Evolutionary conservation across 2,113 vertebrate genomes (phyloP).

Genomic region (Spizaetus ornatus): DNA sequence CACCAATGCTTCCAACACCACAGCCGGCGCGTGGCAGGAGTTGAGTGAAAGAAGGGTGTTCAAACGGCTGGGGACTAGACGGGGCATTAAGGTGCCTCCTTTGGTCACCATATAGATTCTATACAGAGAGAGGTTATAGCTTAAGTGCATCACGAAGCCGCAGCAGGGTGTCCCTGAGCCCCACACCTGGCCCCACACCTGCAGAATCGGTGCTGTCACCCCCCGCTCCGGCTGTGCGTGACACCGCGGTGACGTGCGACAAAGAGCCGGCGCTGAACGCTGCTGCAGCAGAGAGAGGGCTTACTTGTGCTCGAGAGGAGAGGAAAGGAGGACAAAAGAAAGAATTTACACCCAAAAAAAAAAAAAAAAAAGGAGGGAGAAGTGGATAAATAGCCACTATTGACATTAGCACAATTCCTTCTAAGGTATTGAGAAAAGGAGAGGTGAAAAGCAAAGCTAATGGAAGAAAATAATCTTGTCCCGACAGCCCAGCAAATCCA

Average conservation of each 20-base stretch:
- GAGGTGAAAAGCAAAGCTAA: background rate
- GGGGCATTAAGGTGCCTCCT: background rate
- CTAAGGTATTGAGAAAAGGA: background rate
- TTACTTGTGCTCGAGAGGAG: background rate
- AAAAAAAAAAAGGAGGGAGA: background rate
- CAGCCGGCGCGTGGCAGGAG: background rate
- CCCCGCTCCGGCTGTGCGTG: background rate
- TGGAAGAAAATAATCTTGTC: background rate
- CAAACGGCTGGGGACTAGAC: background rate
- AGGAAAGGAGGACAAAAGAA: background rate
- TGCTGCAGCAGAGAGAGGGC: background rate
- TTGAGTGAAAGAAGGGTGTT: background rate
- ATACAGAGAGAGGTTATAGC: background rate
- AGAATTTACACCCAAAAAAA: background rate
- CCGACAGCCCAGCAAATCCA: fast-evolving
- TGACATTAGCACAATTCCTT: background rate
- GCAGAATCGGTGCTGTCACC: background rate
- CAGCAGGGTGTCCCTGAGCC: background rate
- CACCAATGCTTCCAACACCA: background rate
- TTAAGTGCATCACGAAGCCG: background rate
- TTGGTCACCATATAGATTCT: background rate
- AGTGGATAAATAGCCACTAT: background rate
- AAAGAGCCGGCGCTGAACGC: background rate
- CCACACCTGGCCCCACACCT: background rate
- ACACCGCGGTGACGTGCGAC: background rate